These are phyloP conservation scores for Poliocrania exsul DNA, from an alignment of 2,797 vertebrate genomes.

Conservation along the genomic window DNA sequence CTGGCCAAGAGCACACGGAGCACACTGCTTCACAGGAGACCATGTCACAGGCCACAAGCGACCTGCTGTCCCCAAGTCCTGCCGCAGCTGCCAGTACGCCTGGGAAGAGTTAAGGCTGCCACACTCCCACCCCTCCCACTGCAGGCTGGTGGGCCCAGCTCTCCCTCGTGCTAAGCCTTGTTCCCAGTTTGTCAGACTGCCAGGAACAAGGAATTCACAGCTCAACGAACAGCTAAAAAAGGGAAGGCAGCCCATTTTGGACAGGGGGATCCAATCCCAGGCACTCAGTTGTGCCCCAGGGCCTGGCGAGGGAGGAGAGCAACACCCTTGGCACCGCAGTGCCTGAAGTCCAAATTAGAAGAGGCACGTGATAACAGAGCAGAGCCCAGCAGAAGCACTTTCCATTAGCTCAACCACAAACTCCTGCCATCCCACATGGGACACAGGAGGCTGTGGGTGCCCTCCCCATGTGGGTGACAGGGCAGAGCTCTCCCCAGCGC, in stretches of 20 bases:
- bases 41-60: not conserved
- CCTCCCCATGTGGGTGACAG: not conserved
- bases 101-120: slow-evolving; percentile 60
- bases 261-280: slow-evolving; percentile 86
- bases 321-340: slow-evolving; percentile 45
- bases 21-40: not conserved
- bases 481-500: not conserved
- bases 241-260: slow-evolving; percentile 93
- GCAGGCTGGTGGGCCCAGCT: slow-evolving; percentile 73
- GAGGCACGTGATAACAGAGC: slow-evolving; percentile 71
- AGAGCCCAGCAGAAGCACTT: slow-evolving; percentile 63
- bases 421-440: not conserved
- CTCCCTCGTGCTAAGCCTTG: slow-evolving; percentile 89
- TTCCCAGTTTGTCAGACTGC: slow-evolving; percentile 87
- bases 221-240: slow-evolving; percentile 93
- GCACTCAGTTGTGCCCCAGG: slow-evolving; percentile 81
- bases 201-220: slow-evolving; percentile 88
- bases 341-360: slow-evolving; percentile 67
- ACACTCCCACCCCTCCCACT: slow-evolving; percentile 48
- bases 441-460: not conserved
- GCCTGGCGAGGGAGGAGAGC: slow-evolving; percentile 64
- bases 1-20: not conserved
- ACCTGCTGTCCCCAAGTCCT: not conserved
- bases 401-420: slow-evolving; percentile 76
- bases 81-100: not conserved